Conservation (phyloP, 2,797 vertebrate genomes). For the Aulostomus chinensis region DNA sequence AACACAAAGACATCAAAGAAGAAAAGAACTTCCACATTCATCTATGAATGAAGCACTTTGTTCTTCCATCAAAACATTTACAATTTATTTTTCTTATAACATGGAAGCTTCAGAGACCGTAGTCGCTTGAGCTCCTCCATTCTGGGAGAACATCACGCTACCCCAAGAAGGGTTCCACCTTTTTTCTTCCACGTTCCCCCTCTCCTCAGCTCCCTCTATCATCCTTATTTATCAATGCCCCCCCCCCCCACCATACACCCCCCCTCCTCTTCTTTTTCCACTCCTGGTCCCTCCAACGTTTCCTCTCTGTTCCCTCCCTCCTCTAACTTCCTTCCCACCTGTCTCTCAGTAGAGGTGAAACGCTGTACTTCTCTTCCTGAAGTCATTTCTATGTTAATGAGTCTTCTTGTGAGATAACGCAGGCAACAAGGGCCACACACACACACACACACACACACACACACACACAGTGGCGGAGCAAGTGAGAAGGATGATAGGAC, state of each 20-base stretch:
- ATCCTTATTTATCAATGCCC: no score
- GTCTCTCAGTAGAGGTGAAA: conserved; percentile 63
- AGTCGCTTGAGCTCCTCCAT: no score
- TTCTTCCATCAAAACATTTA: no score
- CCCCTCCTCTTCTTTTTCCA: conserved; percentile 17
- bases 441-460: conserved; percentile 32
- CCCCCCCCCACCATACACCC: not conserved
- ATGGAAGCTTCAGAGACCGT: no score
- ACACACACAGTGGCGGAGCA: conserved; percentile 20
- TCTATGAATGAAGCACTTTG: no score
- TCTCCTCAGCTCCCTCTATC: conserved; percentile 6
- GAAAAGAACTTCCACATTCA: no score
- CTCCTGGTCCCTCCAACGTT: conserved; percentile 10
- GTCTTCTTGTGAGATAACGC: conserved; percentile 78
- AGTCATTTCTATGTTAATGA: conserved; percentile 82
- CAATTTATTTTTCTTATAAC: no score
- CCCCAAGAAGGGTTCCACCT: not conserved
- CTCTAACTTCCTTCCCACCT: conserved; percentile 23
- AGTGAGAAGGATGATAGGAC: conserved; percentile 72
- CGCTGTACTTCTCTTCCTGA: conserved; percentile 76
- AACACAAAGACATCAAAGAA: no score
- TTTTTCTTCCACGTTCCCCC: not conserved
- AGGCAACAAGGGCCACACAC: conserved; percentile 63
- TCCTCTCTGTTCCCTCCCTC: no score
- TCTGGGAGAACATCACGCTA: no score